A percentile compares a stretch with the other conserved stretches of the same genome.
These are phyloP conservation scores for Orthosia incerta DNA, from an alignment of 2,888 invertebrate species.

Conservation along the genomic window DNA sequence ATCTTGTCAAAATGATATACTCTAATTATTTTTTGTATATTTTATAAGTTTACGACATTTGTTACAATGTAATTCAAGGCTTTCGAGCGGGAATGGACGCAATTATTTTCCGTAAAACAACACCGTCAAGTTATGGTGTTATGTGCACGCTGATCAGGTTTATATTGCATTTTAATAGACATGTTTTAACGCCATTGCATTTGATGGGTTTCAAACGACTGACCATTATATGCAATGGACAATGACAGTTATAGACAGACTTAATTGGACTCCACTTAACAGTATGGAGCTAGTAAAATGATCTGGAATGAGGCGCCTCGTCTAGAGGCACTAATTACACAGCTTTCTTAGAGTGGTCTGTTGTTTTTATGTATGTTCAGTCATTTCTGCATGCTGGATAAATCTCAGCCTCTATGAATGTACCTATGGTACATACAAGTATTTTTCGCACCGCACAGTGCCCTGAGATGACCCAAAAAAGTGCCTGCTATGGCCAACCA, in stretches of 20 bases:
- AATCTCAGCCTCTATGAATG: too few species aligned
- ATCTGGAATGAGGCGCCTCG: not conserved
- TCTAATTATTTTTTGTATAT: too few species aligned
- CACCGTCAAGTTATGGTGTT: slow-evolving; percentile 18
- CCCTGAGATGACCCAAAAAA: too few species aligned
- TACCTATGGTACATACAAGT: too few species aligned
- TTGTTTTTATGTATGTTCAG: too few species aligned
- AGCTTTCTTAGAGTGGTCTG: not conserved
- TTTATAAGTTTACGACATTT: not conserved
- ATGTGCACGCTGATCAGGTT: slow-evolving; percentile 34
- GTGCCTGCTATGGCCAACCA: too few species aligned
- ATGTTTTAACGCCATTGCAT: slow-evolving; percentile 38
- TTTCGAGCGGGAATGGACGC: slow-evolving; percentile 3
- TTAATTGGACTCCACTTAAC: slow-evolving; percentile 51
- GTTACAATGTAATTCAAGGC: slow-evolving; percentile 19
- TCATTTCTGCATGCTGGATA: too few species aligned
- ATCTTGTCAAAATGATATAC: not conserved
- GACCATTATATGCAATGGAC: slow-evolving; percentile 46
- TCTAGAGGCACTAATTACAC: slow-evolving; percentile 17
- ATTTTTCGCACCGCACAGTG: too few species aligned
- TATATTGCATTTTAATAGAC: slow-evolving; percentile 50
- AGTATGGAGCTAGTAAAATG: slow-evolving; percentile 5
- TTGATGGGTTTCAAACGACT: slow-evolving; percentile 54
- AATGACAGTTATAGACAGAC: slow-evolving; percentile 45
- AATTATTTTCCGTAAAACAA: slow-evolving; percentile 21